Conservation (phyloP, 1,140 invertebrate genomes). For the Steinernema feltiae region DNA sequence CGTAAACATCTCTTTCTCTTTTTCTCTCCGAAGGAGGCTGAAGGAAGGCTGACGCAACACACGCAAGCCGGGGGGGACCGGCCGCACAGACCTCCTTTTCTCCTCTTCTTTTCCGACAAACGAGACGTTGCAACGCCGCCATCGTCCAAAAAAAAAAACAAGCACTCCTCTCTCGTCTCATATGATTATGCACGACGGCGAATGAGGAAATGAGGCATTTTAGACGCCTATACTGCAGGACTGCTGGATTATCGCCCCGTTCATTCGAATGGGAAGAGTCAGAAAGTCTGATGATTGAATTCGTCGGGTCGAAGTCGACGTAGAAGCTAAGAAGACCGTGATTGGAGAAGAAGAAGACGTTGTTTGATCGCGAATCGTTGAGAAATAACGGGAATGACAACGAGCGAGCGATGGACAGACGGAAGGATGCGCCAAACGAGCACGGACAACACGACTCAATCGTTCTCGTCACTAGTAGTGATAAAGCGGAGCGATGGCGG, state of each 20-base stretch:
- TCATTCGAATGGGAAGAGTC: no score
- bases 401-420: no score
- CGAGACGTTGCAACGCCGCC: no score
- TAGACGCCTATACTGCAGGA: no score
- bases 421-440: neutral
- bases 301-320: no score
- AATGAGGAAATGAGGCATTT: neutral
- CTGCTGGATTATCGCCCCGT: no score
- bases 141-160: neutral
- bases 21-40: conserved; percentile 12
- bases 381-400: no score
- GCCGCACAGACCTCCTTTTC: neutral
- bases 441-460: neutral
- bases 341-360: no score
- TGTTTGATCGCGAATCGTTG: no score
- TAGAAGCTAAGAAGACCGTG: no score
- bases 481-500: neutral
- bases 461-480: neutral
- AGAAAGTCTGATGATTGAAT: no score
- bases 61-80: neutral
- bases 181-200: neutral
- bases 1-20: conserved; percentile 11
- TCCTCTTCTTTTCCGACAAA: neutral
- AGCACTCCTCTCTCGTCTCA: neutral
- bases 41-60: conserved; percentile 11